phyloP scores from a whole-genome alignment of 2,797 vertebrate species.

The Paguma larvata region DNA sequence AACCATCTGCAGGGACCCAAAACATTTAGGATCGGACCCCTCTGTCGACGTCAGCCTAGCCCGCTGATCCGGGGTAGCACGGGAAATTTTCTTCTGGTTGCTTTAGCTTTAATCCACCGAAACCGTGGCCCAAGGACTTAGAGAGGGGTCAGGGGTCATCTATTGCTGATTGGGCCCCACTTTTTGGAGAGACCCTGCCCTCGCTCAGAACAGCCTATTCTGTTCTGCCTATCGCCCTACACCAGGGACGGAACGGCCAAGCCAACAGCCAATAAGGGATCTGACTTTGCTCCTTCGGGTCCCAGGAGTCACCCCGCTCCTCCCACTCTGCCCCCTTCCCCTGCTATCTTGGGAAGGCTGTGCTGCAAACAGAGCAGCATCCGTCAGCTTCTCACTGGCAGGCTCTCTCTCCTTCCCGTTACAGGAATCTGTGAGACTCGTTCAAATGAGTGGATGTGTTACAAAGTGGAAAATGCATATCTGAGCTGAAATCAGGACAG shows the following conservation, averaged over 20 bases:
- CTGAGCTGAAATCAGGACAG: constrained; percentile 56
- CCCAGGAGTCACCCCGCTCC: neutral
- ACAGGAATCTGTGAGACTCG: rapidly evolving
- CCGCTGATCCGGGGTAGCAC: neutral
- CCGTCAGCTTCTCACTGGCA: neutral
- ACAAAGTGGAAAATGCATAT: neutral
- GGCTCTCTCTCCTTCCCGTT: neutral
- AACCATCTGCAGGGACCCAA: neutral
- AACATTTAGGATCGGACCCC: neutral
- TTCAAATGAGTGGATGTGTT: neutral
- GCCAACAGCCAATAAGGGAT: neutral
- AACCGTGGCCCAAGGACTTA: neutral
- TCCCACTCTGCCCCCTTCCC: no score
- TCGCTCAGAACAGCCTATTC: neutral
- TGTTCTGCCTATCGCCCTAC: neutral
- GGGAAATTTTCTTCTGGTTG: neutral
- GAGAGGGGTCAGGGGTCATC: neutral
- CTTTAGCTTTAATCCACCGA: neutral
- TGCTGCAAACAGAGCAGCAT: neutral
- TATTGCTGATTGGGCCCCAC: no score
- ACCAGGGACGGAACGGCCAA: neutral
- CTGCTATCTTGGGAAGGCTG: neutral
- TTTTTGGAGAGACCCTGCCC: neutral
- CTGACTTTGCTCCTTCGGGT: neutral
- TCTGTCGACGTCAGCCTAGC: rapidly evolving